Evolutionary conservation across 2,888 invertebrate species (phyloP).

Genomic region (Agrotis ipsilon): DNA sequence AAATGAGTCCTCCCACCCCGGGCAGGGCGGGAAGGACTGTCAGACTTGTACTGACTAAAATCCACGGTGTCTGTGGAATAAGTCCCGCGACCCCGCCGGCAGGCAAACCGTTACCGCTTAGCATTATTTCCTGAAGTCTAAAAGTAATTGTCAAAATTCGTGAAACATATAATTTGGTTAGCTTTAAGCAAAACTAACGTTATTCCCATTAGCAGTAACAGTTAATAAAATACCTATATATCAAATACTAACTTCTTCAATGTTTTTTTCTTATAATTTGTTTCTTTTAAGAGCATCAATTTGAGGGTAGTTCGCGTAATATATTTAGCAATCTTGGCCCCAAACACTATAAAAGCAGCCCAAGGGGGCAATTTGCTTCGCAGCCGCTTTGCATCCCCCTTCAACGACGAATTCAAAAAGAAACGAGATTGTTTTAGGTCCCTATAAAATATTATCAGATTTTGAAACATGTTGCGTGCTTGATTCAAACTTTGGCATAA

Average conservation of each 20-base stretch:
- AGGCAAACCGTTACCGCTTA: no score
- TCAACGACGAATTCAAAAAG: constrained; percentile 24
- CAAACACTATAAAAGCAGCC: constrained; percentile 42
- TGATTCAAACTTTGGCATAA: background rate
- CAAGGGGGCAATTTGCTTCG: constrained; percentile 44
- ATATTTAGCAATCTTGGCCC: constrained; percentile 51
- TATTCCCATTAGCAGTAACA: no score
- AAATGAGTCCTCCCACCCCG: no score
- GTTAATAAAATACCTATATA: no score
- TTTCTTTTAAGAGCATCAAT: constrained; percentile 29
- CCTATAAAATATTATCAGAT: constrained; percentile 37
- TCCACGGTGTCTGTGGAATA: no score
- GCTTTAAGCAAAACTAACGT: no score
- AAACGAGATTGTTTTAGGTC: constrained; percentile 29
- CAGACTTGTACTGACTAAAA: no score
- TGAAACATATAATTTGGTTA: no score
- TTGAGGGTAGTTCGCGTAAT: constrained; percentile 41
- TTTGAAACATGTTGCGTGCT: constrained; percentile 19
- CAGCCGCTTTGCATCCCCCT: constrained; percentile 53
- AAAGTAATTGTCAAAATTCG: background rate
- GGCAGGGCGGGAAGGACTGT: no score
- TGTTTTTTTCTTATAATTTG: background rate
- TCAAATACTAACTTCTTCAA: no score
- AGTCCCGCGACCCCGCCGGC: no score
- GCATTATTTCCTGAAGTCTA: background rate